Base-by-base conservation (phyloP, 1,140 invertebrate species). In the Caenorhabditis elegans region DNA sequence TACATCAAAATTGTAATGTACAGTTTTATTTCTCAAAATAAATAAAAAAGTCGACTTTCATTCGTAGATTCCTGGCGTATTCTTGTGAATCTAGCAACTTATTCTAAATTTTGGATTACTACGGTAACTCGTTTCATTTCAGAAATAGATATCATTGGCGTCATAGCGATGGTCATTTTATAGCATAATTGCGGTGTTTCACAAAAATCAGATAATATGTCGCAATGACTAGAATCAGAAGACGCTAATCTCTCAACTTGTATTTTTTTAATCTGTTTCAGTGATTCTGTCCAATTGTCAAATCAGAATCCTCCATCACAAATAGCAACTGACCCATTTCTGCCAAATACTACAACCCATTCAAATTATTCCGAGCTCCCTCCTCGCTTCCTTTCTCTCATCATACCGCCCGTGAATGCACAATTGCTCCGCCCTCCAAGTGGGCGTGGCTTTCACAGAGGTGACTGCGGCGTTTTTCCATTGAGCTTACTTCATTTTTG, bases 351-450 rank as follows among this genome's bases (percentile, higher is more conserved):
- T 60, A 60, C 2, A 60, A 60, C 53, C 53, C 53, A 10, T 60
- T 31, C 53, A 17, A 15, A n/a, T n/a, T n/a, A n/a, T n/a, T n/a
- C n/a, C n/a, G n/a, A n/a, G n/a, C n/a, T n/a, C n/a, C n/a, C n/a
- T n/a, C n/a, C n/a, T n/a, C n/a, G n/a, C n/a, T 70, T 70, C 60
- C 60, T 70, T 43, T 70, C 60, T 39, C 26, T 43, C 60, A 70
- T 39, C 34, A 70, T 70, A 15, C 60, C 34, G 60, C 60, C 17
- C 60, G 60, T 70, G 60, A 10, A 39, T 26, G n/a, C n/a, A n/a
- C n/a, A n/a, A n/a, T 17, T 24, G 26, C 60, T 70, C 60, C 60
- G 34, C 60, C 60, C n/a, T 17, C 26, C 8, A 22, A 22, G 43
- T 11, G 34, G 60, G 60, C 34, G 60, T n/a, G 34, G 60, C 34